These are phyloP conservation scores for Formicarius rufipectus DNA, from an alignment of 2,113 vertebrate genomes.

Conservation along the genomic window DNA sequence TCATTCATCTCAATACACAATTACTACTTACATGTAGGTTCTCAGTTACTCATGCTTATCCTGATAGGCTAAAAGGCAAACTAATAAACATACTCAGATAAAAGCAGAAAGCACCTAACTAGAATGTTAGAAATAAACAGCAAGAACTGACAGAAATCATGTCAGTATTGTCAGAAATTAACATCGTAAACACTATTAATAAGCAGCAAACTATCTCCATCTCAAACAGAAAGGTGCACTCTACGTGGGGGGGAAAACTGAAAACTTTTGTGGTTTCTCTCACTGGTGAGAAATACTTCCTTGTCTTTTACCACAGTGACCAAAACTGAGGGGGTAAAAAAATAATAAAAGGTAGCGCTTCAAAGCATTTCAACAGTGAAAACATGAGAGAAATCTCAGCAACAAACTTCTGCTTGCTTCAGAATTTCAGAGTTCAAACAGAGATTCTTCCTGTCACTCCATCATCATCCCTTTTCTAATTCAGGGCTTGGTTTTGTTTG, in stretches of 20 bases:
- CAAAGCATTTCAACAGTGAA: neutral
- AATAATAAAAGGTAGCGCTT: neutral
- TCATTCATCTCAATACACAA: neutral
- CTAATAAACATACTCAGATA: neutral
- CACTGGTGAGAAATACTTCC: conserved; percentile 53
- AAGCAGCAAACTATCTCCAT: neutral
- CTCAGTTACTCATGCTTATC: neutral
- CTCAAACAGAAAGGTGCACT: neutral
- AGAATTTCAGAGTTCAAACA: neutral
- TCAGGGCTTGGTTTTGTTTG: neutral
- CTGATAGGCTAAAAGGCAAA: neutral
- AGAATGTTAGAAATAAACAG: neutral
- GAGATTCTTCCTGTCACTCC: neutral
- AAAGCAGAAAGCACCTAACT: neutral
- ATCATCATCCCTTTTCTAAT: neutral
- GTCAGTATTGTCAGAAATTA: neutral
- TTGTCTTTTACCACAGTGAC: neutral
- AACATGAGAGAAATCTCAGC: neutral
- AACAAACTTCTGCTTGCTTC: neutral
- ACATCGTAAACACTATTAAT: neutral
- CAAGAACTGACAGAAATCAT: neutral
- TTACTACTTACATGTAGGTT: neutral
- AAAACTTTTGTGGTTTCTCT: conserved; percentile 52
- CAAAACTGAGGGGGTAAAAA: neutral
- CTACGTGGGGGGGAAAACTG: neutral